A percentile compares a stretch with the other conserved stretches of the same genome.
phyloP scores from a whole-genome alignment of 2,113 vertebrate species.

The Solea senegalensis region DNA sequence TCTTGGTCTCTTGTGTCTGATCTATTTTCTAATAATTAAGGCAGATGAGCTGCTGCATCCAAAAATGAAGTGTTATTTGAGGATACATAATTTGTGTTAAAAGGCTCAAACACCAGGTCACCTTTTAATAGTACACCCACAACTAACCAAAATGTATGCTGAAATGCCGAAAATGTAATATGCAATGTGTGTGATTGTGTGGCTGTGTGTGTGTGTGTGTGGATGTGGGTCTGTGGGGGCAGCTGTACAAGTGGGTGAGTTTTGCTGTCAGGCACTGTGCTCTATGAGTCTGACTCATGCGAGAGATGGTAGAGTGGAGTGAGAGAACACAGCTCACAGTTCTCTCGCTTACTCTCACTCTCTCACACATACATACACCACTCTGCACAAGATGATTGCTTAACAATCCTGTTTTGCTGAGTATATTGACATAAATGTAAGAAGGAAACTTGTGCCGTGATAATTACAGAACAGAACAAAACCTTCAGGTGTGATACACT shows the following conservation, averaged over 20 bases:
- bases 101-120: constrained; percentile 4
- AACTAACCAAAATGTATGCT: constrained; percentile 37
- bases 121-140: constrained; percentile 15
- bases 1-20: too few relatives aligned
- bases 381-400: constrained; percentile 36
- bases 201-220: background rate
- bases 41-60: too few relatives aligned
- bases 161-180: constrained; percentile 38
- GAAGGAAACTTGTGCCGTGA: too few relatives aligned
- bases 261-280: constrained; percentile 74
- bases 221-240: constrained; percentile 58
- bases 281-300: constrained; percentile 71
- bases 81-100: background rate
- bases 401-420: constrained; percentile 17
- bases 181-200: background rate
- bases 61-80: too few relatives aligned
- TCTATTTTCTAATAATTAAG: too few relatives aligned
- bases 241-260: constrained; percentile 76
- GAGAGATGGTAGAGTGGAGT: constrained; percentile 58
- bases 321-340: constrained; percentile 59
- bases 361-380: constrained; percentile 5
- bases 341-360: background rate
- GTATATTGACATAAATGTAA: constrained; percentile 7
- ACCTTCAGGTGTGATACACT: too few relatives aligned
- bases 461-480: too few relatives aligned